phyloP scores from a whole-genome alignment of 1,140 invertebrate species.

The Macrosteles quadrilineatus region DNA sequence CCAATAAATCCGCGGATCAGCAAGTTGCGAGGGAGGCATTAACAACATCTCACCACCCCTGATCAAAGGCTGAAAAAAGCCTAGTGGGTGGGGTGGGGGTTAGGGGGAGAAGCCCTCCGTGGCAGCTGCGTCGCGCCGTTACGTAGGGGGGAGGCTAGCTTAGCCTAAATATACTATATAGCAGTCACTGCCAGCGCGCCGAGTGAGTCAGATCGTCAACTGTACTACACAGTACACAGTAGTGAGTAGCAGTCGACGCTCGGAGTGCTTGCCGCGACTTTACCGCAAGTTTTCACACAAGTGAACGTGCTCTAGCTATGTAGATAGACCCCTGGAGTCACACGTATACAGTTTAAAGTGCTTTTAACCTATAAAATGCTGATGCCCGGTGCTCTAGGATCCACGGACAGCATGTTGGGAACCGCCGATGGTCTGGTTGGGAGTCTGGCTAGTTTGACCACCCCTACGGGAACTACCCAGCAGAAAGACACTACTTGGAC shows the following conservation, averaged over 20 bases:
- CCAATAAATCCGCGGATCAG: background rate
- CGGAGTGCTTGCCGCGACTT: background rate
- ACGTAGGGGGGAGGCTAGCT: constrained; percentile 14
- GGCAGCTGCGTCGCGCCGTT: constrained; percentile 32
- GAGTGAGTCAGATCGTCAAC: background rate
- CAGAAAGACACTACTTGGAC: constrained; percentile 98
- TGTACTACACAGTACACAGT: background rate
- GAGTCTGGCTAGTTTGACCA: constrained; percentile 38
- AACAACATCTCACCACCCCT: constrained; percentile 11
- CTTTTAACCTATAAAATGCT: constrained; percentile 34
- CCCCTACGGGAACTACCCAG: constrained; percentile 49
- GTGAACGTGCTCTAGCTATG: constrained; percentile 19
- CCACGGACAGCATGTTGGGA: constrained; percentile 39
- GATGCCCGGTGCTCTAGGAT: constrained; percentile 41
- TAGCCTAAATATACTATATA: constrained; percentile 37
- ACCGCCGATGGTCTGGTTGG: constrained; percentile 40
- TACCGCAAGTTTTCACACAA: background rate
- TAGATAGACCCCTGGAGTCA: background rate
- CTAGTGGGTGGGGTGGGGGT: constrained; percentile 12
- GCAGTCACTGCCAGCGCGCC: constrained; percentile 25
- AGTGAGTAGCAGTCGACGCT: too few relatives aligned
- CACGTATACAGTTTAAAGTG: background rate
- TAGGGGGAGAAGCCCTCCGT: constrained; percentile 30
- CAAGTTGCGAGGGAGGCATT: background rate
- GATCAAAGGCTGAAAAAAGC: constrained; percentile 28